These are phyloP conservation scores for Heliconius eleuchia DNA, from an alignment of 1,140 invertebrate species.

Conservation along the genomic window DNA sequence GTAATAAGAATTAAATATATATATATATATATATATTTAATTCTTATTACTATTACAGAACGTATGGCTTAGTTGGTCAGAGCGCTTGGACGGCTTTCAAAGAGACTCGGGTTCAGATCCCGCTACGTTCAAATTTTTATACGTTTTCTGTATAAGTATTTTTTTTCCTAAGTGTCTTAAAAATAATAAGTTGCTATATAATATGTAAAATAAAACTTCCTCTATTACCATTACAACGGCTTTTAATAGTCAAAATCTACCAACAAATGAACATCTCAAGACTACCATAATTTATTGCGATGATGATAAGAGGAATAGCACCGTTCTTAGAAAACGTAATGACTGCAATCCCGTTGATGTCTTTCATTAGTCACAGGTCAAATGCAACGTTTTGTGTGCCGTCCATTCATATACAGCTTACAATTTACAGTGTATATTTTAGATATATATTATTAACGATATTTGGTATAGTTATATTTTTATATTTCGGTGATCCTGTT, in stretches of 20 bases:
- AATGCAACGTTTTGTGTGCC: background rate
- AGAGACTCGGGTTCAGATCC: no score
- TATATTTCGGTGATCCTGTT: background rate
- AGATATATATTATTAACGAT: background rate
- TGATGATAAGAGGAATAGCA: constrained; percentile 34
- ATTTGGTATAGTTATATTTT: background rate
- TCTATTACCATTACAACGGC: background rate
- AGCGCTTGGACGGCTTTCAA: no score
- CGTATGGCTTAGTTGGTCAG: no score
- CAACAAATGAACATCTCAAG: constrained; percentile 24
- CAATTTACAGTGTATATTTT: background rate
- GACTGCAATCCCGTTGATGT: constrained; percentile 39
- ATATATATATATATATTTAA: no score
- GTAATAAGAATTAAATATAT: background rate
- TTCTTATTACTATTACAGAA: no score
- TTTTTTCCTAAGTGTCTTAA: no score
- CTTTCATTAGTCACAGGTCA: constrained; percentile 41
- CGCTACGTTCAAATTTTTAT: no score
- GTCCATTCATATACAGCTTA: background rate
- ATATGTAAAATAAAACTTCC: background rate
- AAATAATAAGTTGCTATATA: no score
- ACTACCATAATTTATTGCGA: constrained; percentile 32
- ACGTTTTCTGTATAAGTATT: no score
- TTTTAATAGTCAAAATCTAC: constrained; percentile 26
- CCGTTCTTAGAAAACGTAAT: constrained; percentile 32